A percentile compares a stretch with the other conserved stretches of the same genome.
Evolutionary conservation across 2,113 vertebrate species (phyloP).

Genomic region (Geococcyx californianus): DNA sequence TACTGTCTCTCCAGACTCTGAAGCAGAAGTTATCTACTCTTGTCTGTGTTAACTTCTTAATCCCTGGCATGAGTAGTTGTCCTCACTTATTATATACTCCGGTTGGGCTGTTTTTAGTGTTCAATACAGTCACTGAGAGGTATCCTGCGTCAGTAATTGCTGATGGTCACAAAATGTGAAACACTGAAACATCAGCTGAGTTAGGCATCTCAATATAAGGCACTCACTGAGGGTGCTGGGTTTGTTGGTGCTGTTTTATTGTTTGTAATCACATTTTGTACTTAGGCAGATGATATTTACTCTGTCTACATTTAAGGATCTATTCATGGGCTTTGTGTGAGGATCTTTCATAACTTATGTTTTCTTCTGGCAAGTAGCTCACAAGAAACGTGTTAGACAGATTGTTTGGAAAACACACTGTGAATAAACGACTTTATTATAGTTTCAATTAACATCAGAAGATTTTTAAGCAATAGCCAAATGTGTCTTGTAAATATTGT

Average conservation of each 20-base stretch:
- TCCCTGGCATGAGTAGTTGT: neutral
- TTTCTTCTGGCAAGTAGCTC: neutral
- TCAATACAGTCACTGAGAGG: neutral
- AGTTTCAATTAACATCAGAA: neutral
- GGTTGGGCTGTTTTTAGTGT: neutral
- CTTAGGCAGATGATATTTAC: neutral
- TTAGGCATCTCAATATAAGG: neutral
- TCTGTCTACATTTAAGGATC: neutral
- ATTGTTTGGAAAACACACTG: neutral
- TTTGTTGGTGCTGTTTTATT: neutral
- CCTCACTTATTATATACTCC: neutral
- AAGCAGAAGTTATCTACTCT: neutral
- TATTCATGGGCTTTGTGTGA: neutral
- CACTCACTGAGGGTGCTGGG: neutral
- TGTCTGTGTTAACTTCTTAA: neutral
- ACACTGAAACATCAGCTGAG: neutral
- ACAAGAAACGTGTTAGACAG: neutral
- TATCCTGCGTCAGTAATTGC: neutral
- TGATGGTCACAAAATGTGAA: neutral
- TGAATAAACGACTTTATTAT: neutral
- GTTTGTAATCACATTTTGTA: neutral
- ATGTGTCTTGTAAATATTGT: neutral
- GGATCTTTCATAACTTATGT: neutral
- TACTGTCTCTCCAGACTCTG: neutral
- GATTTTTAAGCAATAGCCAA: neutral